Evolutionary conservation across 1,140 invertebrate species (phyloP).

Genomic region (Periplaneta americana): DNA sequence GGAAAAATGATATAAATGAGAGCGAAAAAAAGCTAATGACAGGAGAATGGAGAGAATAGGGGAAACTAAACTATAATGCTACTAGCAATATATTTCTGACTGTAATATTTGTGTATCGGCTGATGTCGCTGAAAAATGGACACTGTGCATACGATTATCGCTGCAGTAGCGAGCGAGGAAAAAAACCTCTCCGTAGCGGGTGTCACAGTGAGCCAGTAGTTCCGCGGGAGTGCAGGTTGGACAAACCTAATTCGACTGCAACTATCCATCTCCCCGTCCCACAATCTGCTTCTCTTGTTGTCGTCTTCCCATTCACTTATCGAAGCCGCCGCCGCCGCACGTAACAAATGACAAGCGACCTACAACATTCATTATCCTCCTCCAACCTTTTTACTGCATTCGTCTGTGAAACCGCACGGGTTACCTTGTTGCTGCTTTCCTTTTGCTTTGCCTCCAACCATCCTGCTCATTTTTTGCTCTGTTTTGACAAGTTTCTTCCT

Average conservation of each 20-base stretch:
- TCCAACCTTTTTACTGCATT: neutral
- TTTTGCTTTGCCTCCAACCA: neutral
- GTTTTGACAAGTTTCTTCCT: neutral
- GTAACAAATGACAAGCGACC: neutral
- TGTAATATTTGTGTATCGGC: too few species aligned
- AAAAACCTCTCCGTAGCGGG: too few species aligned
- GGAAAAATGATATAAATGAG: too few species aligned
- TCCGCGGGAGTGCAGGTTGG: neutral
- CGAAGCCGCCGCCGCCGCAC: neutral
- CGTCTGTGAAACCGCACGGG: neutral
- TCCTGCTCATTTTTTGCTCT: neutral
- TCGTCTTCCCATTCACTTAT: neutral
- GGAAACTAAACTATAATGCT: too few species aligned
- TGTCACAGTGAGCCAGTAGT: too few species aligned
- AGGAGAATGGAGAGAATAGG: too few species aligned
- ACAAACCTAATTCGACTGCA: neutral
- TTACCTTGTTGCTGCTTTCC: neutral
- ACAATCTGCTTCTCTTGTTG: neutral
- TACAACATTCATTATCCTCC: neutral
- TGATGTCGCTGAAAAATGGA: too few species aligned
- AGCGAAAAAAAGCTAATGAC: too few species aligned
- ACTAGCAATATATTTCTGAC: too few species aligned
- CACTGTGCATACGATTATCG: too few species aligned
- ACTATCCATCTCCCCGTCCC: neutral
- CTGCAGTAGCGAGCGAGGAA: too few species aligned